Evolutionary conservation across 2,888 invertebrate genomes (phyloP).

Genomic region (Melinaea menophilus): DNA sequence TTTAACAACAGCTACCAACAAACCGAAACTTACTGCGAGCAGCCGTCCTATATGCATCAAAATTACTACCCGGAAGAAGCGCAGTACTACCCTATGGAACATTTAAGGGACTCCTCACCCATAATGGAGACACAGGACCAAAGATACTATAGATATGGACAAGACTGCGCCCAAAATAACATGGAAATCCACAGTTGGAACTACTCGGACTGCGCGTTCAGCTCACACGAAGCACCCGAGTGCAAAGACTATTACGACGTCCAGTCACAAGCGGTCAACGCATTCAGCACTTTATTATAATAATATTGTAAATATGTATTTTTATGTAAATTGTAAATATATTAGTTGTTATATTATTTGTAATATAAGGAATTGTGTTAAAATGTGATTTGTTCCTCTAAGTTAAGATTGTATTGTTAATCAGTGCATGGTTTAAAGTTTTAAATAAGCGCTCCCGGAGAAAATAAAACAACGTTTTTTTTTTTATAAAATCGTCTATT

Average conservation of each 20-base stretch:
- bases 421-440: constrained; percentile 26
- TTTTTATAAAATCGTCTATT: constrained; percentile 77
- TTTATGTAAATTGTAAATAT: constrained; percentile 50
- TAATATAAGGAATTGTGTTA: constrained; percentile 22
- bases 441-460: constrained; percentile 24
- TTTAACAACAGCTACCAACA: constrained; percentile 64
- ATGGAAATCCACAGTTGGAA: constrained; percentile 61
- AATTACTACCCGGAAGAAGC: constrained; percentile 67
- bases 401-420: constrained; percentile 19
- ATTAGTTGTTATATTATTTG: constrained; percentile 34
- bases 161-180: constrained; percentile 57
- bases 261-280: constrained; percentile 56
- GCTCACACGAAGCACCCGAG: constrained; percentile 49
- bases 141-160: constrained; percentile 60
- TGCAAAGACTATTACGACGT: constrained; percentile 63
- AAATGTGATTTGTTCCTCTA: constrained; percentile 29
- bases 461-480: constrained; percentile 47
- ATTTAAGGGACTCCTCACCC: constrained; percentile 54
- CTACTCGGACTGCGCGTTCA: constrained; percentile 62
- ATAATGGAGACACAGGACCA: constrained; percentile 59
- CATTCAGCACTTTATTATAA: constrained; percentile 63
- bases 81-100: constrained; percentile 62
- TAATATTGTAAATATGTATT: constrained; percentile 35
- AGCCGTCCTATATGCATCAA: constrained; percentile 57
- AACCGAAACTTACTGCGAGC: constrained; percentile 63